Evolutionary conservation across 2,113 vertebrate genomes (phyloP), one percentile per base, ranked within the genome.

Genomic region (Rhea americana): DNA sequence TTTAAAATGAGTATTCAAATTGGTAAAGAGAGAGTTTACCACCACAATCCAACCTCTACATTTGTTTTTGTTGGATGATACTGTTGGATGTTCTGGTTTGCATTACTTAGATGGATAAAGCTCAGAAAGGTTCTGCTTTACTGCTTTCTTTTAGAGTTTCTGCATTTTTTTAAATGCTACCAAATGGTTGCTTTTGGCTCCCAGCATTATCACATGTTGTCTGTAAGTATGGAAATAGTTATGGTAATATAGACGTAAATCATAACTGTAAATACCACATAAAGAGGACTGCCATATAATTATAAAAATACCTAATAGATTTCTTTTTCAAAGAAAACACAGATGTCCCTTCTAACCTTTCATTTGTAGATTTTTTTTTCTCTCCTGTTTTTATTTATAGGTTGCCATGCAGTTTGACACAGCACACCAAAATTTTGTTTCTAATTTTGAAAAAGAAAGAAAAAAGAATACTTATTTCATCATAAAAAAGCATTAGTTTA

Each of bases 221-320:
- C 95, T 89, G 9, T 89, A 93, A 95, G 90, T 61, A 95, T 97
- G 95, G 95, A 97, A 96, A 96, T 80, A 96, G 93, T 97, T 97
- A 95, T 89, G 91, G 90, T 92, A 95, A 95, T 94, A 90, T 87
- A 90, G 61, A 90, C 30, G 9, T 95, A 95, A 95, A 93, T 97
- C 93, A 93, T 95, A 97, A 94, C 94, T 97, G 92, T 76, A 95
- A 96, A 95, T 94, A 96, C 93, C 96, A 96, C 94, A 96, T 95
- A 87, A 96, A 95, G 93, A 85, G 88, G 92, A 76, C 85, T 96
- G 96, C 68, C 68, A 84, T 95, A 93, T 95, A 97, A 97, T 96
- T 96, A 95, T 95, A 94, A 96, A 96, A 96, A 95, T 97, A 95
- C 90, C 91, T 95, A 97, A 96, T 96, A 93, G 85, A 93, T 92